Conservation (phyloP, 1,140 invertebrate genomes). For the Rhyzopertha dominica region DNA sequence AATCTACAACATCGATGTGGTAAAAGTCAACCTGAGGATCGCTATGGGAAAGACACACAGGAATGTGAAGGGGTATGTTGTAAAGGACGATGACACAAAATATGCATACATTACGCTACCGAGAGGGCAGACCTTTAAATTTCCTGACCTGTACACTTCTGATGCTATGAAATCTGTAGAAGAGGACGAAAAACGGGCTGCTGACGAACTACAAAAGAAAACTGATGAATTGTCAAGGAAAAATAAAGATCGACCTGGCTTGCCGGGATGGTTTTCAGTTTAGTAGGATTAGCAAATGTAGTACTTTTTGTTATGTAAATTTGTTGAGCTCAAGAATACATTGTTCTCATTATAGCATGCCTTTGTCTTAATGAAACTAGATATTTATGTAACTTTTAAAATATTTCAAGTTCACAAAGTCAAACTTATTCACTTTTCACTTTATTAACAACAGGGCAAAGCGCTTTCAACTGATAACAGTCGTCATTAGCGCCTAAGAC, state of each 20-base stretch:
- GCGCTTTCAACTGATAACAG: too few relatives aligned
- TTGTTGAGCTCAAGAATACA: too few relatives aligned
- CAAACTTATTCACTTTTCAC: too few relatives aligned
- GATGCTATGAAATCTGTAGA: constrained; percentile 39
- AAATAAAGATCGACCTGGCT: constrained; percentile 49
- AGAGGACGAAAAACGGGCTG: constrained; percentile 49
- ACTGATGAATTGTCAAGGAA: constrained; percentile 47
- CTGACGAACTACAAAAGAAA: constrained; percentile 48
- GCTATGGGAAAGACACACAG: constrained; percentile 55
- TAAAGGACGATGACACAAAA: constrained; percentile 82
- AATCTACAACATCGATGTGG: constrained; percentile 76
- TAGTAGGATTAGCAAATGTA: too few relatives aligned
- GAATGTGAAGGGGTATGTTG: constrained; percentile 55
- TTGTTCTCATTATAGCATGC: too few relatives aligned
- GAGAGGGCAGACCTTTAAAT: constrained; percentile 51
- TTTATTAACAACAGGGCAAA: too few relatives aligned
- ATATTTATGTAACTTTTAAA: too few relatives aligned
- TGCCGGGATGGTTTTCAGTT: constrained; percentile 60
- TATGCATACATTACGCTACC: constrained; percentile 72
- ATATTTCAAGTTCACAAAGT: too few relatives aligned
- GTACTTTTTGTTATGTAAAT: too few relatives aligned
- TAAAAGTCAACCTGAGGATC: constrained; percentile 68
- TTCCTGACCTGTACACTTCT: constrained; percentile 52
- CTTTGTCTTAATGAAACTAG: too few relatives aligned
- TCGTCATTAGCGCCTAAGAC: too few relatives aligned